These are phyloP conservation scores for Rhynchophorus ferrugineus DNA, from an alignment of 1,140 invertebrate species.

Conservation along the genomic window DNA sequence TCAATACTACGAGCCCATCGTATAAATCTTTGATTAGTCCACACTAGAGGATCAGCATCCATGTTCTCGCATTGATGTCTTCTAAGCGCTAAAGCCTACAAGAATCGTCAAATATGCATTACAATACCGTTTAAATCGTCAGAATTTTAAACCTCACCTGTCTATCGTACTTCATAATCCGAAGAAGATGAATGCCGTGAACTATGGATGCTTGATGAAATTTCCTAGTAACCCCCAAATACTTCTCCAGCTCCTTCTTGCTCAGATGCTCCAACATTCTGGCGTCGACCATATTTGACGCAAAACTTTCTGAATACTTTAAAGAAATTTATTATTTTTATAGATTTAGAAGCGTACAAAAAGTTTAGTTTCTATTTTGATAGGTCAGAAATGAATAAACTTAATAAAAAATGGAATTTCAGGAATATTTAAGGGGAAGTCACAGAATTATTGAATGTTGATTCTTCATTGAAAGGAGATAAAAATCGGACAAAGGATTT, in stretches of 20 bases:
- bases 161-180: conserved; percentile 87
- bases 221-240: conserved; percentile 81
- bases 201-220: conserved; percentile 91
- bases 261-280: conserved; percentile 84
- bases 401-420: no score
- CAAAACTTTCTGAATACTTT: conserved; percentile 80
- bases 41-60: conserved; percentile 85
- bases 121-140: background rate
- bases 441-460: no score
- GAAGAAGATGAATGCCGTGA: conserved; percentile 83
- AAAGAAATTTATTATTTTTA: conserved; percentile 5
- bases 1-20: conserved; percentile 89
- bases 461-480: no score
- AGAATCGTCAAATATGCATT: background rate
- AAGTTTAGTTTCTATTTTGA: no score
- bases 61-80: conserved; percentile 80
- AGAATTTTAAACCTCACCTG: conserved; percentile 54
- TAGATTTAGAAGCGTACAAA: no score
- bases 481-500: no score
- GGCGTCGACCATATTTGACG: conserved; percentile 85
- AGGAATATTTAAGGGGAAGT: no score
- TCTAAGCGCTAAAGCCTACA: conserved; percentile 74
- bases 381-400: no score
- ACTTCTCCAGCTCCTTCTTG: conserved; percentile 90
- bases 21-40: conserved; percentile 90